phyloP scores from a whole-genome alignment of 2,113 vertebrate genomes.

The Geococcyx californianus region DNA sequence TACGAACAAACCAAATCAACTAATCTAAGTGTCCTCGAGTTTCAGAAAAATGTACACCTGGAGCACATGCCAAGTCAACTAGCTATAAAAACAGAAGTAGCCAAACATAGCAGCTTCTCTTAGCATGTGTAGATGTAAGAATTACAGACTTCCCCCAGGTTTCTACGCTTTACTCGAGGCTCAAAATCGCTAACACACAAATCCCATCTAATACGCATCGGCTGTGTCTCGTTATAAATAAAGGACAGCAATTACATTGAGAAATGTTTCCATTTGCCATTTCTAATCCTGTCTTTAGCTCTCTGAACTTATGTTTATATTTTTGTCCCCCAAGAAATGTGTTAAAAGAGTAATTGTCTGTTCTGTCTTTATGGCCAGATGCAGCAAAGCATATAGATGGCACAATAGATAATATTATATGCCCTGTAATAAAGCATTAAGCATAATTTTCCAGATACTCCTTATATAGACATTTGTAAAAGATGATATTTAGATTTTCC shows the following conservation, averaged over 20 bases:
- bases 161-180: neutral
- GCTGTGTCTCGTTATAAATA: neutral
- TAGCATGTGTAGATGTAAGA: neutral
- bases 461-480: neutral
- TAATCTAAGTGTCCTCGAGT: neutral
- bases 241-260: neutral
- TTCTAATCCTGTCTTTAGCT: neutral
- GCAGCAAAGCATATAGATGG: neutral
- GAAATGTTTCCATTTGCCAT: neutral
- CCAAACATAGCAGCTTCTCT: neutral
- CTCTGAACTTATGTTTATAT: neutral
- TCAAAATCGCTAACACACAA: neutral
- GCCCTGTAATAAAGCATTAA: neutral
- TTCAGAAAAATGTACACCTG: neutral
- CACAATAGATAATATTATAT: neutral
- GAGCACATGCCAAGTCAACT: neutral
- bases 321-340: neutral
- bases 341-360: neutral
- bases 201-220: neutral
- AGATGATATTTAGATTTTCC: neutral
- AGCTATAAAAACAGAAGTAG: neutral
- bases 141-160: neutral
- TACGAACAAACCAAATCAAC: neutral
- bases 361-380: neutral
- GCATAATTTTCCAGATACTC: neutral